Base-by-base conservation (phyloP, 2,888 invertebrate genomes). In the Meliscaeva auricollis region DNA sequence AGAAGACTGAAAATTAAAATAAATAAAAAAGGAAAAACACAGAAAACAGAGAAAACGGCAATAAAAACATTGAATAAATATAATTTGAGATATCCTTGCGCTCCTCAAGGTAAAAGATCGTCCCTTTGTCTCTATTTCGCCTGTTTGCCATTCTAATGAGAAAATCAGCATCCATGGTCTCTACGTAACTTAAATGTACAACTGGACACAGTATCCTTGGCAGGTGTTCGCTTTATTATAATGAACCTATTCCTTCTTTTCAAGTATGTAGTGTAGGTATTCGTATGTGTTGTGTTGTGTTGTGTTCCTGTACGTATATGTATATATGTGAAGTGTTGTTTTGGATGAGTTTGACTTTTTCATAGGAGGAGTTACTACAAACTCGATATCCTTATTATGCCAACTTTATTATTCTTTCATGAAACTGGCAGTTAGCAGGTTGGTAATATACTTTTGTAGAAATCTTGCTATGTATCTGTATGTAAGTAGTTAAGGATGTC, bases 321-420 rank as follows among this genome's bases (percentile, higher is more conserved):
- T 58, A 26, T n/a, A 41, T 70, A 35, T 58, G 44, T 69, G 20
- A 56, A 30, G 26, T 72, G 68, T 50, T 73, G 54, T 78, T 26
- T 48, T 9, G 48, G 41, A 56, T 9, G 20, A 64, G 74, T 69
- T 78, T 30, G 64, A 74, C 20, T 70, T 75, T 66, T 58, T 41
- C 56, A 22, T 79, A 32, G 54, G 15, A 17, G 2, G 6, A 46
- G 46, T 5, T 44, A 32, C 60, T 32, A 30, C 30, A 32, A 70
- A 69, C 64, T 69, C 79, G 56, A 74, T 58, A 74, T 79, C 69
- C 64, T 69, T 79, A 69, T 73, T 72, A 26, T 78, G 54, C 68
- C 54, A 74, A 73, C 68, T 56, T 78, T 78, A 78, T 74, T 83
- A 74, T 79, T 74, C 38, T 83, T 69, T 79, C 48, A 74, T 83